These are phyloP conservation scores for Cacoxenus indagator DNA, from an alignment of 2,888 invertebrate genomes.

Conservation along the genomic window DNA sequence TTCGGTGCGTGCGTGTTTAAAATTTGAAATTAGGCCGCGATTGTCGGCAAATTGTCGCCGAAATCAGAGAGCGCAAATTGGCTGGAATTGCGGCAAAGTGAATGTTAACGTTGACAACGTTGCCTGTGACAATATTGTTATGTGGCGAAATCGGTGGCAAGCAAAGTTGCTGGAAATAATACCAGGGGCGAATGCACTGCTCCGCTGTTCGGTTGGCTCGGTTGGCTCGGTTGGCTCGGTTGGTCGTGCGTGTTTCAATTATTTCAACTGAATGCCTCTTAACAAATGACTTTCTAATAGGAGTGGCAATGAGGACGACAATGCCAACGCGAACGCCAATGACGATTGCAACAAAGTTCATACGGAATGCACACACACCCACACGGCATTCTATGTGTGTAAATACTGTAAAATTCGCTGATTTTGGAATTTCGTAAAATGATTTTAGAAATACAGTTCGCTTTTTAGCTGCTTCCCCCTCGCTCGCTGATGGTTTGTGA, in stretches of 20 bases:
- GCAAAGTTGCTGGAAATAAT: not conserved
- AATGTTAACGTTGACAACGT: not conserved
- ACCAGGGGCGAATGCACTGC: not conserved
- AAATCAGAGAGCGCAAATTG: slow-evolving; percentile 25
- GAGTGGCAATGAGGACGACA: too few species aligned
- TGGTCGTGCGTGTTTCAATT: slow-evolving; percentile 37
- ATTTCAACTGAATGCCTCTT: slow-evolving; percentile 46
- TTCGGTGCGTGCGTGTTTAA: slow-evolving; percentile 35
- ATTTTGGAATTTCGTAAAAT: not conserved
- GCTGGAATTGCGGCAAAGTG: not conserved
- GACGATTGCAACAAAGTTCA: too few species aligned
- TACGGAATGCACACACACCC: not conserved
- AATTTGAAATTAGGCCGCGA: slow-evolving; percentile 37
- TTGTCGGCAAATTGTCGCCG: not conserved
- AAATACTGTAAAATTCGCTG: not conserved
- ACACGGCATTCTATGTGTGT: not conserved
- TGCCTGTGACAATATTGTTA: not conserved
- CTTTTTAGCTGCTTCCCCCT: too few species aligned
- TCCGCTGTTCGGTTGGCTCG: not conserved
- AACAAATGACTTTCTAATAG: slow-evolving; percentile 50
- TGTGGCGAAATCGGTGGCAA: not conserved
- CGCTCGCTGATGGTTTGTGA: too few species aligned
- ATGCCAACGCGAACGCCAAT: too few species aligned
- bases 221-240: slow-evolving; percentile 7
- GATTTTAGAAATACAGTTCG: not conserved